Conservation (phyloP, 64 coral and sea anemone genomes). For the Dendrophyllia cribrosa region DNA sequence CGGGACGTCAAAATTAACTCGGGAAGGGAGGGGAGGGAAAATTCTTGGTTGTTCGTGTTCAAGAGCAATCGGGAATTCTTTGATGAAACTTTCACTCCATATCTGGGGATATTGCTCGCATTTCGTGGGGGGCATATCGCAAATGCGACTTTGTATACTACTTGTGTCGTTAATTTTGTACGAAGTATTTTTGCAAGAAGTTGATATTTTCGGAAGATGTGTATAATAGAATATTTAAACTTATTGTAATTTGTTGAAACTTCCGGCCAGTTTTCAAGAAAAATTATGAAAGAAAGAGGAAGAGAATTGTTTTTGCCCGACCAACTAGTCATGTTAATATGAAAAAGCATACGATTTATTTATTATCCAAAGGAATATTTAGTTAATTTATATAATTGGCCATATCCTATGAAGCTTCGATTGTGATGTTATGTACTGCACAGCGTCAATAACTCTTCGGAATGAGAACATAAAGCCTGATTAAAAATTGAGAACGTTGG, state of each 20-base stretch:
- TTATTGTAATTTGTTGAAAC: slow-evolving; percentile 56
- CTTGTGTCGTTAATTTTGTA: slow-evolving; percentile 81
- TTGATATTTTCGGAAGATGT: slow-evolving; percentile 84
- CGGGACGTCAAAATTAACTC: background rate
- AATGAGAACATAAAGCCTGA: slow-evolving; percentile 35
- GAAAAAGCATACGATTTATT: slow-evolving; percentile 45
- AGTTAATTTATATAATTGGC: slow-evolving; percentile 32
- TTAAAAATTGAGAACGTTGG: slow-evolving; percentile 13
- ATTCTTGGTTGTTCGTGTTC: background rate
- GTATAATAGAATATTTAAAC: slow-evolving; percentile 83
- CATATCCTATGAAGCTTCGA: slow-evolving; percentile 49
- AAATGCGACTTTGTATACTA: slow-evolving; percentile 29
- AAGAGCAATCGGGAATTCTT: background rate
- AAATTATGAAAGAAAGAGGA: slow-evolving; percentile 26
- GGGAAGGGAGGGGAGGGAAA: background rate
- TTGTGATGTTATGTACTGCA: slow-evolving; percentile 19
- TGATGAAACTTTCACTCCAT: background rate
- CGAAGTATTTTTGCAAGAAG: slow-evolving; percentile 88
- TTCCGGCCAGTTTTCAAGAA: slow-evolving; percentile 35
- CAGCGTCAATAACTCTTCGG: slow-evolving; percentile 3
- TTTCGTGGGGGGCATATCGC: background rate
- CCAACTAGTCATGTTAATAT: slow-evolving; percentile 39
- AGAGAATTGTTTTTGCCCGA: slow-evolving; percentile 5
- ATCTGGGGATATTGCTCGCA: background rate
- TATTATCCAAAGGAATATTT: slow-evolving; percentile 58